These are phyloP conservation scores for Papilio demoleus DNA, from an alignment of 2,888 invertebrate genomes.

Conservation along the genomic window DNA sequence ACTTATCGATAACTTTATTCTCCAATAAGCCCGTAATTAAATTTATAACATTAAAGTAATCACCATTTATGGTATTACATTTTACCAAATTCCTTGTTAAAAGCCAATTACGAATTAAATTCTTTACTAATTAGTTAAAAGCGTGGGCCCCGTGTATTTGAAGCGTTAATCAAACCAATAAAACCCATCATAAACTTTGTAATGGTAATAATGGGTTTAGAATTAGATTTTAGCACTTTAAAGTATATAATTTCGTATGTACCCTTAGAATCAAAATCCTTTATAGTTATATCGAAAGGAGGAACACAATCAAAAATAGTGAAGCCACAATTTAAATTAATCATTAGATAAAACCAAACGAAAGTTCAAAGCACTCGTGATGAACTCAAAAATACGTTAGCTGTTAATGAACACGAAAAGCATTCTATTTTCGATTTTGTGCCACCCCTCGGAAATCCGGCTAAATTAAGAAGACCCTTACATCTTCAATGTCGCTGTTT, in stretches of 20 bases:
- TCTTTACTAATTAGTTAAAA: conserved; percentile 62
- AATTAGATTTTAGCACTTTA: conserved; percentile 36
- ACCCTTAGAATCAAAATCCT: conserved; percentile 31
- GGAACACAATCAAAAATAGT: conserved; percentile 39
- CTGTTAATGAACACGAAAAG: conserved; percentile 39
- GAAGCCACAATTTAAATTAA: conserved; percentile 28
- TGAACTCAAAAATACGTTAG: conserved; percentile 34
- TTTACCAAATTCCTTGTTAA: conserved; percentile 67
- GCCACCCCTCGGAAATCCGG: conserved; percentile 35
- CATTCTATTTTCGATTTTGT: conserved; percentile 40
- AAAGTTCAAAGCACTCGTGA: conserved; percentile 36
- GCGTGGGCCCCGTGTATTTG: conserved; percentile 59
- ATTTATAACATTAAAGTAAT: not conserved
- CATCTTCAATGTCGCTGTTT: conserved; percentile 13
- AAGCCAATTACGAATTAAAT: conserved; percentile 56
- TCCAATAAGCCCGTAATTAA: not conserved
- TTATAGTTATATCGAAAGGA: conserved; percentile 27
- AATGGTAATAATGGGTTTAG: conserved; percentile 34
- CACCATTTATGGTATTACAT: conserved; percentile 44
- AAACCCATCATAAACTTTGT: conserved; percentile 49
- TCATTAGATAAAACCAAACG: conserved; percentile 36
- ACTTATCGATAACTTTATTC: too few relatives aligned
- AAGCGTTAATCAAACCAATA: conserved; percentile 64
- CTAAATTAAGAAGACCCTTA: conserved; percentile 29
- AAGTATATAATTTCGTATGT: not conserved